These are phyloP conservation scores for Leucophenga maculata DNA, from an alignment of 2,888 invertebrate species.

Conservation along the genomic window DNA sequence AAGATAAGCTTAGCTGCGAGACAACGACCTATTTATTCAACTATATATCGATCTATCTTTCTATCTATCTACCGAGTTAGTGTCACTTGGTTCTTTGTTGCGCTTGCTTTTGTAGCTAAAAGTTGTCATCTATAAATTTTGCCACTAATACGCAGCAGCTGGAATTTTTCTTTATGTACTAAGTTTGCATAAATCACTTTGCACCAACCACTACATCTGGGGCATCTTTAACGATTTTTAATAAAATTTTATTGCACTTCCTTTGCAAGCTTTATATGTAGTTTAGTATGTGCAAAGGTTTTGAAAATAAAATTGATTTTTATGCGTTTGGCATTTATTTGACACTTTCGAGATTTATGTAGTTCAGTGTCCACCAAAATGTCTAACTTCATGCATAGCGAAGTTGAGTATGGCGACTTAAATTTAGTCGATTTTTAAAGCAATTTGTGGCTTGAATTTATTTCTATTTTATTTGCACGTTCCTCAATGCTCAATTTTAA, in stretches of 20 bases:
- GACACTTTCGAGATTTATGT: constrained; percentile 21
- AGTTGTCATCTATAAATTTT: neutral
- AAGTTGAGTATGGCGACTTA: no score
- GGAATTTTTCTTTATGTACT: neutral
- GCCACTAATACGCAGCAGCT: no score
- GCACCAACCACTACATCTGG: constrained; percentile 5
- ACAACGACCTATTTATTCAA: neutral
- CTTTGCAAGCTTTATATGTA: neutral
- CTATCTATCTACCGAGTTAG: neutral
- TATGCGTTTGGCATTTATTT: constrained; percentile 26
- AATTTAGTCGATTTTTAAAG: no score
- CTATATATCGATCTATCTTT: neutral
- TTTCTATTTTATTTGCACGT: no score
- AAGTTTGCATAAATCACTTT: constrained; percentile 10
- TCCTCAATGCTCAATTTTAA: no score
- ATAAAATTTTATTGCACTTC: neutral
- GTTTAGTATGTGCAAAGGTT: neutral
- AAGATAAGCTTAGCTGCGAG: neutral
- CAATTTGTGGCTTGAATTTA: no score
- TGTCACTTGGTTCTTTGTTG: no score
- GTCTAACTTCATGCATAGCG: no score
- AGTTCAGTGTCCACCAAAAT: neutral
- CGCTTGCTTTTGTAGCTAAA: neutral
- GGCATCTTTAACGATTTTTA: constrained; percentile 1
- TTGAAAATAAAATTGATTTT: constrained; percentile 21